These are phyloP conservation scores for Synergus gifuensis DNA, from an alignment of 2,888 invertebrate species.

Conservation along the genomic window DNA sequence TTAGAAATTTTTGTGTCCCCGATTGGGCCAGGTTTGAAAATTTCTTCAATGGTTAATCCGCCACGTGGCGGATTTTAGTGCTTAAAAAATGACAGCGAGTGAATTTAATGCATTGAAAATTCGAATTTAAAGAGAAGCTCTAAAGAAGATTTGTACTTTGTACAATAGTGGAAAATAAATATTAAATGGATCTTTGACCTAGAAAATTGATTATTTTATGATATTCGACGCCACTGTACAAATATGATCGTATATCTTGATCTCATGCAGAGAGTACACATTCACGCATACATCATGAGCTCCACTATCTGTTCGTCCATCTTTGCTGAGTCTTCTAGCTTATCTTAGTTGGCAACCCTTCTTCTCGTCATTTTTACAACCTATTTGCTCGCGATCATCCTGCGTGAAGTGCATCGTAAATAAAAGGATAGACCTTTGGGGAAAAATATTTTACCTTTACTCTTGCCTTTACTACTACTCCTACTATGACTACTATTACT, in stretches of 20 bases:
- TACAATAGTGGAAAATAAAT: neutral
- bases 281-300: conserved; percentile 39
- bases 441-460: neutral
- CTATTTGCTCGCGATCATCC: conserved; percentile 18
- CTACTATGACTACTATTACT: neutral
- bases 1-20: too few species aligned
- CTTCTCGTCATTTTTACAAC: conserved; percentile 3
- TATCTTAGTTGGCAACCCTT: conserved; percentile 30
- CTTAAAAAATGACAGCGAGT: too few species aligned
- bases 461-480: neutral
- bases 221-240: conserved; percentile 26
- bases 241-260: conserved; percentile 34
- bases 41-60: too few species aligned
- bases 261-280: conserved; percentile 30
- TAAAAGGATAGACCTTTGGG: neutral
- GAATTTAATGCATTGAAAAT: neutral
- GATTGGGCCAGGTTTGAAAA: too few species aligned
- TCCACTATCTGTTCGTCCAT: conserved; percentile 35
- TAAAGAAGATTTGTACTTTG: neutral
- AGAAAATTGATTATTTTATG: neutral
- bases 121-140: conserved; percentile 9
- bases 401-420: conserved; percentile 22
- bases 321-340: conserved; percentile 26
- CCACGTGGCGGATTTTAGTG: too few species aligned
- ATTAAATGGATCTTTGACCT: neutral